Conservation (phyloP, 2,113 vertebrate species). For the Passer montanus region DNA sequence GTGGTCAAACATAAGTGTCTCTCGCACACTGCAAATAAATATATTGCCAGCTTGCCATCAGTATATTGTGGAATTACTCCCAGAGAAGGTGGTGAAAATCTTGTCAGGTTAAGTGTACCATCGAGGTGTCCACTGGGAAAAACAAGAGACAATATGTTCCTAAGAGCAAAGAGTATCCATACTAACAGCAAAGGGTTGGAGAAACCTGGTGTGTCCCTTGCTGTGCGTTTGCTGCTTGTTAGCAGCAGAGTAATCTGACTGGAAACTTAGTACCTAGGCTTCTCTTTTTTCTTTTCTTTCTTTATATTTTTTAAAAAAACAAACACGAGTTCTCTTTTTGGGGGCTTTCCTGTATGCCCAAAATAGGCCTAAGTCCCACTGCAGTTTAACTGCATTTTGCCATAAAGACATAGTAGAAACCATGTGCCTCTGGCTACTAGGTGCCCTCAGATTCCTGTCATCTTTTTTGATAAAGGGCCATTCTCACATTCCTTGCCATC, state of each 20-base stretch:
- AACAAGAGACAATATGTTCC: not conserved
- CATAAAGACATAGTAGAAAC: not conserved
- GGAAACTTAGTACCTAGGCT: not conserved
- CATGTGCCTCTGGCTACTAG: not conserved
- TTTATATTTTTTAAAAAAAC: not conserved
- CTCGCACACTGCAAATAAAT: not conserved
- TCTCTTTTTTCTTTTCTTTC: not conserved
- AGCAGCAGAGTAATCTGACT: not conserved
- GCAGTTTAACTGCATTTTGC: not conserved
- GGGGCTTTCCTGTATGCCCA: not conserved
- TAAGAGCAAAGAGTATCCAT: not conserved
- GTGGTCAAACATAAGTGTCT: not conserved
- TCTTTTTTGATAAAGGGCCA: not conserved
- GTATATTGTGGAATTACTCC: not conserved
- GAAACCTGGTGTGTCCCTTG: not conserved
- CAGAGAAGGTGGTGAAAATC: not conserved
- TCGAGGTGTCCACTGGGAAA: not conserved
- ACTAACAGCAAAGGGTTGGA: not conserved
- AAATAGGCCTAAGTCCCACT: not conserved
- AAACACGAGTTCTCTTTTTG: accelerated
- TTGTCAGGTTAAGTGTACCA: not conserved
- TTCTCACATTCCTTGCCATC: not conserved
- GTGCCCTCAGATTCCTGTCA: not conserved
- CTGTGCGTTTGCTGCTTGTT: not conserved
- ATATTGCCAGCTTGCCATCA: not conserved